Conservation (phyloP, 2,113 vertebrate species). For the Harpagus bidentatus region DNA sequence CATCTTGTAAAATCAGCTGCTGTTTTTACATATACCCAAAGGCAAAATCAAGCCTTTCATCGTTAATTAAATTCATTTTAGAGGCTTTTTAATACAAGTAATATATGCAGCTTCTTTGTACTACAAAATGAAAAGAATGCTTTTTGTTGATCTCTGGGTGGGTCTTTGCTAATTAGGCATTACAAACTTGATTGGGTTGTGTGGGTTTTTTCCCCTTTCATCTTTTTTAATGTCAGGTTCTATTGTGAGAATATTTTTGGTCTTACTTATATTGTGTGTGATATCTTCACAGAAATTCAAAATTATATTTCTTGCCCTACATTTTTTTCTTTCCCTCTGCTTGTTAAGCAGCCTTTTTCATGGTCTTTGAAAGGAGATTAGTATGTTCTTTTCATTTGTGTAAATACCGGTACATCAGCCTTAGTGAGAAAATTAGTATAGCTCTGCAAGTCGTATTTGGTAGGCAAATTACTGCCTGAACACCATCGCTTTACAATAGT, state of each 20-base stretch:
- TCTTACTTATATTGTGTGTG: not conserved
- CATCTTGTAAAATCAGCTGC: conserved; percentile 25
- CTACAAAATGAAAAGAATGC: conserved; percentile 32
- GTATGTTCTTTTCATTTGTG: conserved; percentile 7
- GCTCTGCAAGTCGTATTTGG: not conserved
- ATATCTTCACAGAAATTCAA: conserved; percentile 14
- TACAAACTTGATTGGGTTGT: conserved; percentile 8
- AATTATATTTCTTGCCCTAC: conserved; percentile 10
- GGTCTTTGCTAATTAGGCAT: conserved; percentile 47
- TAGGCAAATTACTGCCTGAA: conserved; percentile 16
- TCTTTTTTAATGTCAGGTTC: conserved; percentile 27
- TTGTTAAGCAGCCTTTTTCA: not conserved
- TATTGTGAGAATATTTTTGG: not conserved
- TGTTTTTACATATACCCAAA: conserved; percentile 4
- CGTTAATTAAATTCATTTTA: conserved; percentile 64
- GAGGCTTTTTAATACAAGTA: conserved; percentile 36
- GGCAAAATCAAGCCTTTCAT: conserved; percentile 49
- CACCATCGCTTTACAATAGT: not conserved
- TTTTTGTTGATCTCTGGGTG: conserved; percentile 43
- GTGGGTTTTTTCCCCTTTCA: not conserved
- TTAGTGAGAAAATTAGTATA: conserved; percentile 12
- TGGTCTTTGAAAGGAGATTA: conserved; percentile 29
- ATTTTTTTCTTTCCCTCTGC: not conserved
- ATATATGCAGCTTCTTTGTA: conserved; percentile 48
- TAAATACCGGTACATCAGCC: conserved; percentile 20